A percentile compares a stretch with the other conserved stretches of the same genome.
Conservation (phyloP, 2,113 vertebrate species). For the Nipponia nippon region DNA sequence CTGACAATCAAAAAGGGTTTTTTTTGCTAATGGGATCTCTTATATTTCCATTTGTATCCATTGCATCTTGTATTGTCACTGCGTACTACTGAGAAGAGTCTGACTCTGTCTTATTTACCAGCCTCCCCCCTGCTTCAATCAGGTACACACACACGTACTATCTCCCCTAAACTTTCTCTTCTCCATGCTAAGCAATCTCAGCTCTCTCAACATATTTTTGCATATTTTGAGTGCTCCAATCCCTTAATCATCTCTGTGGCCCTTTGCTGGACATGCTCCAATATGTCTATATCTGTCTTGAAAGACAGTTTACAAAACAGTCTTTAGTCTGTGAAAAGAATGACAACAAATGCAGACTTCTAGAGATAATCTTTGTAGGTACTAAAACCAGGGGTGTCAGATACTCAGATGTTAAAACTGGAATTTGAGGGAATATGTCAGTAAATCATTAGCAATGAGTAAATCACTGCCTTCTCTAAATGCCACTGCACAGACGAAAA, state of each 20-base stretch:
- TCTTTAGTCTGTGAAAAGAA: neutral
- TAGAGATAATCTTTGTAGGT: neutral
- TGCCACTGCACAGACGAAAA: neutral
- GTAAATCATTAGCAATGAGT: neutral
- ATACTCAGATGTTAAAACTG: neutral
- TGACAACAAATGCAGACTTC: neutral
- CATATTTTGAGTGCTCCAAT: neutral
- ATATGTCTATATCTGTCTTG: neutral
- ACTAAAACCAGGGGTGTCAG: neutral
- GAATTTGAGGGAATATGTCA: neutral
- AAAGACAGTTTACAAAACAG: neutral
- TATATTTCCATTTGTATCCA: neutral
- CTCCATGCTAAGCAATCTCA: neutral
- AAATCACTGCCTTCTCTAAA: neutral
- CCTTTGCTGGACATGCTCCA: neutral
- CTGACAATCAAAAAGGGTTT: neutral
- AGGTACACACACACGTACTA: rapidly evolving
- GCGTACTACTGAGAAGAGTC: neutral
- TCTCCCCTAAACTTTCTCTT: neutral
- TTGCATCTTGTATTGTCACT: neutral
- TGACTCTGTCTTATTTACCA: neutral
- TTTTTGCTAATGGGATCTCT: neutral
- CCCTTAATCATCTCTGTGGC: neutral
- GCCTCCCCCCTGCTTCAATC: neutral
- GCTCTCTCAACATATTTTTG: neutral